Evolutionary conservation across 2,113 vertebrate species (phyloP), one percentile per base, ranked within the genome.

Genomic region (Recurvirostra avosetta): DNA sequence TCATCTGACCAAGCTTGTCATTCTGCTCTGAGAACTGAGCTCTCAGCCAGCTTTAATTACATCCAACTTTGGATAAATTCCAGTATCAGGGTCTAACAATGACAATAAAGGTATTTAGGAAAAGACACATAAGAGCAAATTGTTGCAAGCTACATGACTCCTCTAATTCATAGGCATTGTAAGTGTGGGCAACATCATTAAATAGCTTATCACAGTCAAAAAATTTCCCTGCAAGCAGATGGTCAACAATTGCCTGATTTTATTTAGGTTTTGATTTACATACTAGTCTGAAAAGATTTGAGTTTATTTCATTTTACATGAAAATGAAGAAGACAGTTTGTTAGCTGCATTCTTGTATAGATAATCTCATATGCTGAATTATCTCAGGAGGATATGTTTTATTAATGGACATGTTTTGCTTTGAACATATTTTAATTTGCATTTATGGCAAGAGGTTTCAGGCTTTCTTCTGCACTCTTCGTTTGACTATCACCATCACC

Each of bases 261-360:
- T 88, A 62, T 94, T 83, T 86, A 90, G 66, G 19, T 79, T 92
- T 95, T 83, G 41, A 92, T 93, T 96, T 94, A 74, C 67, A 74
- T 72, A 47, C 21, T 63, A 32, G 36, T 91, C 55, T 88, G 40
- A 86, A 92, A 73, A 50, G 8, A 53, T 16, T 86, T 81, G 63
- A 63, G 38, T 77, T 52, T 30, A 47, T 82, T 92, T 89, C 30
- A 67, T 91, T 91, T 94, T 61, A 65, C 23, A 73, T n/a, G 5
- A 68, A 88, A 88, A 96, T 59, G 14, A 83, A 76, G 58, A 92
- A 15, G 34, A 68, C 11, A 59, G 45, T 78, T 85, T 70, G 29
- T 49, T 84, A 72, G 36, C n/a, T 88, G 6, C 16, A 30, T 88
- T 94, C 20, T 80, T 80, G 14, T 52, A 43, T 15, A 70, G 71